Percentiles rank a stretch among this genome's conserved stretches.
phyloP scores from a whole-genome alignment of 2,888 invertebrate genomes.

The Latheticus oryzae region DNA sequence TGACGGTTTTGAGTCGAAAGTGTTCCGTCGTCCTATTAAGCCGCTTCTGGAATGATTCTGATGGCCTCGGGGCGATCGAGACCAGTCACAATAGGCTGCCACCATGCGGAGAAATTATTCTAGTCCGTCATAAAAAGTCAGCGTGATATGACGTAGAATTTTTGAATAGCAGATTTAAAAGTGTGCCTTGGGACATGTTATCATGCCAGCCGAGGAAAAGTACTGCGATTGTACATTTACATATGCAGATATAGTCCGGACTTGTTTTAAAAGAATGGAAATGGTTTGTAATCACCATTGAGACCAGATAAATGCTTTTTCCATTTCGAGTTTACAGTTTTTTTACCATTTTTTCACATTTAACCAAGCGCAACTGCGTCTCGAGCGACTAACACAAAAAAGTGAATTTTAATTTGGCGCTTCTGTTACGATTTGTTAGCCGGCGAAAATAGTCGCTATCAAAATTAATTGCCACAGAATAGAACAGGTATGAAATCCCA shows the following conservation, averaged over 20 bases:
- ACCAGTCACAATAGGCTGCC: constrained; percentile 32
- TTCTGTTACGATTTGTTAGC: constrained; percentile 18
- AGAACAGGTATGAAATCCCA: no score
- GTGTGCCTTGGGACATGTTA: constrained; percentile 45
- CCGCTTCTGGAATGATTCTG: constrained; percentile 31
- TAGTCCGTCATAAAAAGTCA: constrained; percentile 43
- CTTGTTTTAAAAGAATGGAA: constrained; percentile 49
- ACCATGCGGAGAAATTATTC: constrained; percentile 37
- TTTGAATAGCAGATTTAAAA: constrained; percentile 46
- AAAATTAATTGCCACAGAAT: no score
- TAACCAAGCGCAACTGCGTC: constrained; percentile 18
- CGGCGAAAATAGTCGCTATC: no score
- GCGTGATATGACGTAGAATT: constrained; percentile 43
- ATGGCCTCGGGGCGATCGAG: constrained; percentile 30
- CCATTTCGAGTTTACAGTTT: constrained; percentile 40
- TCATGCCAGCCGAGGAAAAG: constrained; percentile 41
- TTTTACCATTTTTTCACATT: constrained; percentile 16
- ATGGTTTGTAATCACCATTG: constrained; percentile 47
- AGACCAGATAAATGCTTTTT: constrained; percentile 46
- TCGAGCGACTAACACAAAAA: constrained; percentile 20
- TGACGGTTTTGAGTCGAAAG: constrained; percentile 29
- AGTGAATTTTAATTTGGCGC: constrained; percentile 30
- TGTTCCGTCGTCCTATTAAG: constrained; percentile 32
- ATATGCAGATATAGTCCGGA: constrained; percentile 49
- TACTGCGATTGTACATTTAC: constrained; percentile 50